A percentile compares a stretch with the other conserved stretches of the same genome.
Evolutionary conservation across 1,140 invertebrate genomes (phyloP).

Genomic region (Nephila pilipes): DNA sequence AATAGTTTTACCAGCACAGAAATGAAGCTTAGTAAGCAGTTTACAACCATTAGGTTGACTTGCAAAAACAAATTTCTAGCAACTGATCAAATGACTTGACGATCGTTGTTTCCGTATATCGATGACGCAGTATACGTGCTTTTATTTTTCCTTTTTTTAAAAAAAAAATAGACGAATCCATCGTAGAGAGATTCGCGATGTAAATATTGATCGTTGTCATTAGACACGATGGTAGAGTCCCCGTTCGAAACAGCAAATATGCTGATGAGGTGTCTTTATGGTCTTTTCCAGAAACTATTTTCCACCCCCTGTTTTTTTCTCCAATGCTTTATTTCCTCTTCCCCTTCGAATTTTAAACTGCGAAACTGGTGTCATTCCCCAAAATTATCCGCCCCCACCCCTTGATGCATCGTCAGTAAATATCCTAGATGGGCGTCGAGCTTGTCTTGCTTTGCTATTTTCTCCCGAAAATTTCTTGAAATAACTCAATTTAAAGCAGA

Average conservation of each 20-base stretch:
- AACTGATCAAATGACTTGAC: neutral
- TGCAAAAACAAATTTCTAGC: neutral
- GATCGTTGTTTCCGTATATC: neutral
- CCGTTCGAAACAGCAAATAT: conserved; percentile 46
- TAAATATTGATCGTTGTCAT: conserved; percentile 69
- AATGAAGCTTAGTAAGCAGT: no score
- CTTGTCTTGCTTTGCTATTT: neutral
- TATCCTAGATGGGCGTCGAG: conserved; percentile 12
- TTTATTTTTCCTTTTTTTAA: neutral
- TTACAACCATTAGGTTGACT: no score
- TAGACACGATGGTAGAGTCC: conserved; percentile 36
- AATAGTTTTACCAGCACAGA: no score
- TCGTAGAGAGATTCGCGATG: neutral
- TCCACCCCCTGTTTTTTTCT: neutral
- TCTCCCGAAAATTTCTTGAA: neutral
- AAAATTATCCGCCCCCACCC: neutral
- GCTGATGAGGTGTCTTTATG: conserved; percentile 63
- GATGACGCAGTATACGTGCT: neutral
- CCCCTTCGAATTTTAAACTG: conserved; percentile 40
- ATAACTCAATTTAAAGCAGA: conserved; percentile 54
- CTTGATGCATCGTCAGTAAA: neutral
- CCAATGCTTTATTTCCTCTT: neutral
- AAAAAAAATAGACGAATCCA: neutral
- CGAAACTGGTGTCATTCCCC: conserved; percentile 24
- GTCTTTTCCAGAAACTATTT: conserved; percentile 15